A percentile compares a stretch with the other conserved stretches of the same genome.
phyloP scores from a whole-genome alignment of 2,888 invertebrate species.

The Crioceris asparagi region DNA sequence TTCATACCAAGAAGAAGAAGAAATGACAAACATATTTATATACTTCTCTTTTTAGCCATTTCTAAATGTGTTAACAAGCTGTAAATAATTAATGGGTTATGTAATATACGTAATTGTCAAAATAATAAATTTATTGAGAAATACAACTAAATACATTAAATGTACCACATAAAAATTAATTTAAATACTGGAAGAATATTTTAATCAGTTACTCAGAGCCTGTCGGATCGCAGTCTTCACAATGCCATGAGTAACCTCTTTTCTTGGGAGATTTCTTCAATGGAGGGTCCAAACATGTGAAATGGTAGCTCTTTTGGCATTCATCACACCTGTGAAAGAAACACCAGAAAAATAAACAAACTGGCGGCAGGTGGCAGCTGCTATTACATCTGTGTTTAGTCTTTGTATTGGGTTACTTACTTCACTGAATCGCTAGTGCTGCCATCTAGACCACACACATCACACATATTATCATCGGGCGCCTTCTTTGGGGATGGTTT shows the following conservation, averaged over 20 bases:
- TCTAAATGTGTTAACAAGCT: too few species aligned
- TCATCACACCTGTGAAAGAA: conserved; percentile 67
- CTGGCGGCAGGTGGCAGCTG: neutral
- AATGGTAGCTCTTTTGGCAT: conserved; percentile 83
- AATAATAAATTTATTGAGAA: too few species aligned
- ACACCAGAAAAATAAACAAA: neutral
- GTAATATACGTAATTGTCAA: too few species aligned
- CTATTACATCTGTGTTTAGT: neutral
- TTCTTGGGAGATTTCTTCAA: conserved; percentile 88
- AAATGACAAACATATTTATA: too few species aligned
- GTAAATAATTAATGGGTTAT: too few species aligned
- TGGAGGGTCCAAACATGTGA: conserved; percentile 87
- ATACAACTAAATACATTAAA: too few species aligned
- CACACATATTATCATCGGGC: conserved; percentile 46
- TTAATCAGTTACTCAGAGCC: too few species aligned
- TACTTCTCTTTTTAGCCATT: too few species aligned
- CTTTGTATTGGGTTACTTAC: conserved; percentile 37
- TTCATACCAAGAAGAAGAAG: too few species aligned
- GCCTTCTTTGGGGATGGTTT: conserved; percentile 6
- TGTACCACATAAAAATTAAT: too few species aligned
- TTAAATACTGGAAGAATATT: too few species aligned
- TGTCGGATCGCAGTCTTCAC: conserved; percentile 89
- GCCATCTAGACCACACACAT: conserved; percentile 54
- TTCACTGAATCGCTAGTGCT: conserved; percentile 55
- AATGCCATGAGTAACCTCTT: conserved; percentile 91